Base-by-base conservation (phyloP, 2,113 vertebrate genomes). In the Halcyon senegalensis region DNA sequence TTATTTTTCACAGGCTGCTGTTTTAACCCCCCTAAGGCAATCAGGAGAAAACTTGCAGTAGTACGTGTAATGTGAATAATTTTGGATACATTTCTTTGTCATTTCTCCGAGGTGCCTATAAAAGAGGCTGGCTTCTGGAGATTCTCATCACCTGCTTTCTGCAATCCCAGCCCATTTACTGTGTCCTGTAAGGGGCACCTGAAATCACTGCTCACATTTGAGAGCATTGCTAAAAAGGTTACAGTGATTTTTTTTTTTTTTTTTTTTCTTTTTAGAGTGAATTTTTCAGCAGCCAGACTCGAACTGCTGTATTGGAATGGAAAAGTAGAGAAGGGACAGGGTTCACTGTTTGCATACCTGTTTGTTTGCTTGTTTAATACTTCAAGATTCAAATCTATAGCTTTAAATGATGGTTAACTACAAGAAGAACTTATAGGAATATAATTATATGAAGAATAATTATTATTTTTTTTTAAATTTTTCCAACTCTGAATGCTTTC, bases 71-170 rank as follows among this genome's bases (percentile, higher is more conserved):
- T 81, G 86, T 76, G 93, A 95, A 87, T 95, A 90, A 93, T 97
- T 96, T 84, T 84, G 96, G 90, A 14, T 97, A 56, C 30, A 20
- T 96, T 96, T 86, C 83, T 90, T 83, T 84, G 63, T 93, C 68
- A n/a, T 92, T 95, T 81, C 73, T 92, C 43, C 25, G 17, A 90
- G 90, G 59, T 50, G 76, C 56, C 76, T 81, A 46, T 51, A 20
- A 48, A 56, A 77, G 63, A 77, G 43, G 30, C 87, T 81, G 92
- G 35, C 44, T 90, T 87, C 70, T 81, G 58, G 83, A 84, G 62
- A 31, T 37, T 37, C 69, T 93, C 80, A 84, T 90, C 82, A 77
- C 67, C 51, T 43, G 79, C 83, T 79, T 81, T 75, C 80, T 93
- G 86, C 86, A 84, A 70, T 92, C 86, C 73, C 81, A 86, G 66